These are phyloP conservation scores for Heliconius sara DNA, from an alignment of 2,888 invertebrate genomes.

Conservation along the genomic window DNA sequence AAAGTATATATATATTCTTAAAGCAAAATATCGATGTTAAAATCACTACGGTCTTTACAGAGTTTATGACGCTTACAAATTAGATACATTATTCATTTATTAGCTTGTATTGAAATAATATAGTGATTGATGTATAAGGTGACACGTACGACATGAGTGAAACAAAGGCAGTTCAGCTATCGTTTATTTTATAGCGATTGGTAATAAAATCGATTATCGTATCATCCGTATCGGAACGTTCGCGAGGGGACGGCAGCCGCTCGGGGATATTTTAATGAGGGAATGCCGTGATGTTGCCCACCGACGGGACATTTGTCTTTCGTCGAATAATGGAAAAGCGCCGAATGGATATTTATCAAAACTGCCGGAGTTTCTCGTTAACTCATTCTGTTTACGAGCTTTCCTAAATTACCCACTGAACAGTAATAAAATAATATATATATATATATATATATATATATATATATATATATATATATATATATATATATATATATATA, in stretches of 20 bases:
- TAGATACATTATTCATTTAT: slow-evolving; percentile 60
- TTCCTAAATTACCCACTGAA: slow-evolving; percentile 55
- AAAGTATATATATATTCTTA: background rate
- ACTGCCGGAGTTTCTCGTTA: slow-evolving; percentile 57
- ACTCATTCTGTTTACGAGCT: slow-evolving; percentile 63
- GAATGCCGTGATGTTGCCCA: slow-evolving; percentile 69
- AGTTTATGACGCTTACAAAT: slow-evolving; percentile 51
- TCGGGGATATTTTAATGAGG: slow-evolving; percentile 75
- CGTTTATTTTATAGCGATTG: slow-evolving; percentile 69
- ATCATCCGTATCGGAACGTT: slow-evolving; percentile 58
- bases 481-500: too few species aligned
- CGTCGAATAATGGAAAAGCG: slow-evolving; percentile 71
- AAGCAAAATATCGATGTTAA: slow-evolving; percentile 9
- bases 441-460: too few species aligned
- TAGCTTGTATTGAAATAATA: slow-evolving; percentile 63
- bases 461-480: too few species aligned
- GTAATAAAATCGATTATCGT: slow-evolving; percentile 76
- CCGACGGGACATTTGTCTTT: slow-evolving; percentile 74
- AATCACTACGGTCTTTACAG: slow-evolving; percentile 12
- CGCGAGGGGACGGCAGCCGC: slow-evolving; percentile 61
- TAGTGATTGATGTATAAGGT: slow-evolving; percentile 67
- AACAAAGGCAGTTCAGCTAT: slow-evolving; percentile 62
- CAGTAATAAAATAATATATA: slow-evolving; percentile 51
- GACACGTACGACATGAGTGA: slow-evolving; percentile 64
- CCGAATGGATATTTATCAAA: slow-evolving; percentile 77